Evolutionary conservation across 2,888 invertebrate species (phyloP).

Genomic region (Sinhomidia bicolor): DNA sequence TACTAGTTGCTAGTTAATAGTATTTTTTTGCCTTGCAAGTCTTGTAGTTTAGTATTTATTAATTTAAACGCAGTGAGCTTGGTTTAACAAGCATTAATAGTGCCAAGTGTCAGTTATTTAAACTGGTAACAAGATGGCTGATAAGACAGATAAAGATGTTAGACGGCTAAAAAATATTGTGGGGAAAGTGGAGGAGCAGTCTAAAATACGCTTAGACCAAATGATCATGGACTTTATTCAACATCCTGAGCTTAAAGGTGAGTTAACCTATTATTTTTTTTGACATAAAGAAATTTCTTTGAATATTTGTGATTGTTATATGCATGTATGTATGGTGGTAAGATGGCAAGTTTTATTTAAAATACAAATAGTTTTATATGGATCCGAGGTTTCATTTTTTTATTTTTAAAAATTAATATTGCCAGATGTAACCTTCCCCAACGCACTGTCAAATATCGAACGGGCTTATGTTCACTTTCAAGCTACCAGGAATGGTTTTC

Average conservation of each 20-base stretch:
- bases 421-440: slow-evolving; percentile 64
- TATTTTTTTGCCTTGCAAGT: too few species aligned
- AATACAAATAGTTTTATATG: neutral
- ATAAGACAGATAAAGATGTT: slow-evolving; percentile 49
- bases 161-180: slow-evolving; percentile 55
- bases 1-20: too few species aligned
- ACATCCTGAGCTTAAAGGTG: slow-evolving; percentile 39
- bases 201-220: slow-evolving; percentile 53
- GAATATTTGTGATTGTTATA: too few species aligned
- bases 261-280: too few species aligned
- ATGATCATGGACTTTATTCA: slow-evolving; percentile 45
- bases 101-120: too few species aligned
- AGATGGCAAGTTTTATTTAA: neutral
- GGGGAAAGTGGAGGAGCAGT: slow-evolving; percentile 42
- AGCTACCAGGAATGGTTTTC: slow-evolving; percentile 53
- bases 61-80: too few species aligned
- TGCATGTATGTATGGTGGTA: too few species aligned
- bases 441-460: slow-evolving; percentile 53
- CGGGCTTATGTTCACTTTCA: slow-evolving; percentile 72
- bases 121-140: slow-evolving; percentile 10
- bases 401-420: neutral
- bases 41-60: too few species aligned
- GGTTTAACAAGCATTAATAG: too few species aligned
- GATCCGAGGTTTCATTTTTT: neutral
- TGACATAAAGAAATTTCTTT: too few species aligned